Base-by-base conservation (phyloP, 1,140 invertebrate genomes). In the Gryllus bimaculatus region DNA sequence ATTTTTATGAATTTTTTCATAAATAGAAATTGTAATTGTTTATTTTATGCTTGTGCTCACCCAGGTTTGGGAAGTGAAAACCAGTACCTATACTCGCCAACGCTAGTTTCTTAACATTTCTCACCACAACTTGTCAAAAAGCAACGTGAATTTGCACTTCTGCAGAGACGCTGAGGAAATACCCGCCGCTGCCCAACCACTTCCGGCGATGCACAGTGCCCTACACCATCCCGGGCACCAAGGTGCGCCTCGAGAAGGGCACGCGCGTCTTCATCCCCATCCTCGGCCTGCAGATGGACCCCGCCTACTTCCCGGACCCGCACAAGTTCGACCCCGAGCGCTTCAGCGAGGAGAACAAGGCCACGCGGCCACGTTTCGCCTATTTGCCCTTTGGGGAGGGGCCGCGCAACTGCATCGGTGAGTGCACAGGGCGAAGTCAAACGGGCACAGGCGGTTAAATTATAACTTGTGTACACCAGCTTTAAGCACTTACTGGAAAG, bases 301-400 rank as follows among this genome's bases (percentile, higher is more conserved):
- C 87, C 0, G 83, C 90, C 77, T 86, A 88, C 79, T 93, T 88
- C 83, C 88, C 91, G 0, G 85, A 93, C 78, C 92, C 93, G 0
- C 85, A 91, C 18, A 84, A 83, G 15, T 92, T 91, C 82, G 87
- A 91, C 84, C 92, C 91, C 0, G 88, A 92, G 78, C 85, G 92
- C 47, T 92, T 92, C 83, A 82, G 86, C 5, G 86, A 88, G 47
- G 84, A 85, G 48, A 87, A 87, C 74, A 85, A 85, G 49, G 79
- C 79, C 3, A 79, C 83, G 54, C 83, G 85, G 77, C 78, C 83
- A 75, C 81, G 83, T 6, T 86, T 81, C 78, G 84, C 84, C 5
- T 90, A 87, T 81, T 82, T 90, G 47, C 89, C 89, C 8, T 91
- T 91, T 83, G 89, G 89, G 18, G 88, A 88, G 54, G 90, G 89